These are phyloP conservation scores for Folsomia candida DNA, from an alignment of 2,888 invertebrate genomes.

Conservation along the genomic window DNA sequence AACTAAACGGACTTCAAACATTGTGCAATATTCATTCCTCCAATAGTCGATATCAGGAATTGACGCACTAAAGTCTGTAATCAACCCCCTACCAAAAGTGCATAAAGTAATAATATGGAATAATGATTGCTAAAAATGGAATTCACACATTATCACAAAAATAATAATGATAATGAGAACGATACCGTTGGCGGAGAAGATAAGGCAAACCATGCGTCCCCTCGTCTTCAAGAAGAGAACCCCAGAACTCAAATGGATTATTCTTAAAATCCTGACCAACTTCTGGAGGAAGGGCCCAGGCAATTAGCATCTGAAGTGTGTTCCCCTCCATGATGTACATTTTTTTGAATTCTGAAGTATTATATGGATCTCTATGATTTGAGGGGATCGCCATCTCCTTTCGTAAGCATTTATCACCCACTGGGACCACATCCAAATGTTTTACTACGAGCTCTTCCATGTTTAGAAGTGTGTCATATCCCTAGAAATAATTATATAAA, in stretches of 20 bases:
- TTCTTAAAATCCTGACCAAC: background rate
- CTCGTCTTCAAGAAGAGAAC: background rate
- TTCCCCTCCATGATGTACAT: background rate
- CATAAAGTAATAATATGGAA: background rate
- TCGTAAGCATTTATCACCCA: conserved; percentile 1
- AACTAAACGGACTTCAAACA: background rate
- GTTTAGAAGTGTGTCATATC: conserved; percentile 3
- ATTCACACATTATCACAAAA: too few species aligned
- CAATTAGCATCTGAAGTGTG: background rate
- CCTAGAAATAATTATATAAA: too few species aligned
- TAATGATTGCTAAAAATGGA: too few species aligned
- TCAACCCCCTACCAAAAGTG: background rate
- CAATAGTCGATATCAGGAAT: background rate
- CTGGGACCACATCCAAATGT: background rate
- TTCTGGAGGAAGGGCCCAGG: conserved; percentile 1
- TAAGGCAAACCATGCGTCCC: too few species aligned
- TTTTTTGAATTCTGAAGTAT: background rate
- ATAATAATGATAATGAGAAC: too few species aligned
- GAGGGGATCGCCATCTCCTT: background rate
- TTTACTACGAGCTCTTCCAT: conserved; percentile 9
- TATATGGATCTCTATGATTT: background rate
- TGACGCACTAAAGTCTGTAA: background rate
- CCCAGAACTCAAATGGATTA: background rate
- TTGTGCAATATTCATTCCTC: conserved; percentile 3
- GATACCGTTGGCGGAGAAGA: too few species aligned